Evolutionary conservation across 2,797 vertebrate genomes (phyloP).

Genomic region (Enteromius afrohamiltoni): DNA sequence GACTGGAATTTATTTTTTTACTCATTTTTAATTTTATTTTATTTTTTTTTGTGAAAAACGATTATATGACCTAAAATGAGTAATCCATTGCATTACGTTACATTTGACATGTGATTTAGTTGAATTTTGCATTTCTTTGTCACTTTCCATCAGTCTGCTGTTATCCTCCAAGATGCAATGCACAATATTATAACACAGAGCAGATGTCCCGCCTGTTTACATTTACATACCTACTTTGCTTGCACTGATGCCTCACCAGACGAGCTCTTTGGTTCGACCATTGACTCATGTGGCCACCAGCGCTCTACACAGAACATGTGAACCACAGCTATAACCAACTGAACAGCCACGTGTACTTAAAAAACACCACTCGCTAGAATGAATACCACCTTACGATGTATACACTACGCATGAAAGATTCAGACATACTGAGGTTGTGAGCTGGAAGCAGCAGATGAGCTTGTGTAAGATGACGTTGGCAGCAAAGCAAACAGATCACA

Average conservation of each 20-base stretch:
- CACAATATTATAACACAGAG: background rate
- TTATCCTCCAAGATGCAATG: background rate
- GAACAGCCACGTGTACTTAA: background rate
- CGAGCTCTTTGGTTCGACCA: background rate
- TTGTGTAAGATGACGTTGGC: background rate
- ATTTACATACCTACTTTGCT: slow-evolving; percentile 5
- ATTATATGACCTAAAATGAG: background rate
- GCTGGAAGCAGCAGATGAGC: slow-evolving; percentile 20
- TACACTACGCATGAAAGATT: background rate
- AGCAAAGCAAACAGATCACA: slow-evolving; percentile 11
- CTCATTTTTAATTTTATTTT: too few species aligned
- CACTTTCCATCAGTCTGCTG: background rate
- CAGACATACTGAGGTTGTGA: background rate
- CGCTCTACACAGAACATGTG: background rate
- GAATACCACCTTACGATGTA: background rate
- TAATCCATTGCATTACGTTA: too few species aligned
- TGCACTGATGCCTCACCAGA: background rate
- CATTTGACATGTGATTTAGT: too few species aligned
- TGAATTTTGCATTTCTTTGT: background rate
- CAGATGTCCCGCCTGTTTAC: background rate
- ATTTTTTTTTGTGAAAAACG: too few species aligned
- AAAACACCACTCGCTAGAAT: background rate
- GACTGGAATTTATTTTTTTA: too few species aligned
- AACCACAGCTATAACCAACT: background rate
- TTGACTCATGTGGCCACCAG: background rate